Evolutionary conservation across 2,113 vertebrate genomes (phyloP).

Genomic region (Gobius niger): DNA sequence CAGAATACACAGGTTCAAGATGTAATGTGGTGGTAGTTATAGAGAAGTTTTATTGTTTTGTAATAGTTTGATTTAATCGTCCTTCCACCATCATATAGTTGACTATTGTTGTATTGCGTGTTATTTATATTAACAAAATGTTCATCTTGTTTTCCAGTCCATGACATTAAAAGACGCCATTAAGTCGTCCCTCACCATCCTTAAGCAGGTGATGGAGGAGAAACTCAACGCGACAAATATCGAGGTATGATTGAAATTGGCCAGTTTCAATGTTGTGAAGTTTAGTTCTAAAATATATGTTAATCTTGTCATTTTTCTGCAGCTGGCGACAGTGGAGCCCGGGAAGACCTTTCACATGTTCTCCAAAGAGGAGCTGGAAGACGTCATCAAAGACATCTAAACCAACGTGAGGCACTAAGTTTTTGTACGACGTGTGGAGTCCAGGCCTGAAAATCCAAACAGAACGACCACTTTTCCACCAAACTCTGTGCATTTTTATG

Average conservation of each 20-base stretch:
- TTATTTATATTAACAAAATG: background rate
- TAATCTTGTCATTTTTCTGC: constrained; percentile 41
- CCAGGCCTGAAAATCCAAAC: constrained; percentile 41
- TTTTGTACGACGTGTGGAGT: constrained; percentile 31
- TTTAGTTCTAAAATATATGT: background rate
- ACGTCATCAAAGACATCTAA: constrained; percentile 98
- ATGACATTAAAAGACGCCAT: constrained; percentile 99
- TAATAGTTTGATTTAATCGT: background rate
- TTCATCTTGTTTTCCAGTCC: constrained; percentile 75
- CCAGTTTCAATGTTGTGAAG: background rate
- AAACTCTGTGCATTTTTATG: constrained; percentile 45
- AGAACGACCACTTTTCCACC: constrained; percentile 53
- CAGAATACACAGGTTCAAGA: background rate
- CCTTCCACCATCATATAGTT: background rate
- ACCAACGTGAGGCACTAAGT: constrained; percentile 30
- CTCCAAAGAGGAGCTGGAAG: constrained; percentile 97
- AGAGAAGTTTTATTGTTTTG: too few relatives aligned
- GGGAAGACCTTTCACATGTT: constrained; percentile 98
- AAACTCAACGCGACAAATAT: constrained; percentile 99
- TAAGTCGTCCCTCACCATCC: constrained; percentile 95
- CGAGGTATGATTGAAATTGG: constrained; percentile 79
- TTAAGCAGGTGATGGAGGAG: constrained; percentile 99
- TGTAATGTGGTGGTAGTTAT: background rate
- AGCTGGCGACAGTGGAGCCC: constrained; percentile 94
- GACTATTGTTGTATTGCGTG: too few relatives aligned